These are phyloP conservation scores for Corythoichthys intestinalis DNA, from an alignment of 2,113 vertebrate species.

Conservation along the genomic window DNA sequence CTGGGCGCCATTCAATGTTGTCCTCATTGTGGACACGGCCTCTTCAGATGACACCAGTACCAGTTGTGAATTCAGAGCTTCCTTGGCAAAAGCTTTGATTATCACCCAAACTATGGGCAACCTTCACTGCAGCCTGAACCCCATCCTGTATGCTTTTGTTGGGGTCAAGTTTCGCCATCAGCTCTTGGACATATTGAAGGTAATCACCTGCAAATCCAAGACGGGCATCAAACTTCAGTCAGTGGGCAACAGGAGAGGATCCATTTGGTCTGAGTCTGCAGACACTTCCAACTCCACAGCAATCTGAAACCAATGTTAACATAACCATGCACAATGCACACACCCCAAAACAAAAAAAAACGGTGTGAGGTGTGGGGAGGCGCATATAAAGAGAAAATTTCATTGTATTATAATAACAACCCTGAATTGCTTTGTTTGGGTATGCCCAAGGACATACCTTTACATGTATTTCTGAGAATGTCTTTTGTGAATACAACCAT, in stretches of 20 bases:
- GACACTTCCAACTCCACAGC: slow-evolving; percentile 76
- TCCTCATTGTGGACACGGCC: slow-evolving; percentile 68
- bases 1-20: slow-evolving; percentile 83
- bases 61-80: slow-evolving; percentile 37
- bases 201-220: slow-evolving; percentile 63
- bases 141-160: slow-evolving; percentile 83
- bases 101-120: slow-evolving; percentile 73
- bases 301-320: slow-evolving; percentile 44
- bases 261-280: slow-evolving; percentile 76
- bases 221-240: slow-evolving; percentile 23
- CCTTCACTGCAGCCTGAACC: slow-evolving; percentile 86
- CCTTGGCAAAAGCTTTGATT: slow-evolving; percentile 55
- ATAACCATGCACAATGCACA: neutral
- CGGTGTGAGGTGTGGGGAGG: too few relatives aligned
- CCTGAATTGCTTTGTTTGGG: neutral
- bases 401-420: neutral
- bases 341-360: neutral
- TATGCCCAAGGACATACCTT: too few relatives aligned
- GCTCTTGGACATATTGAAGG: slow-evolving; percentile 67
- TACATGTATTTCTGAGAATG: neutral
- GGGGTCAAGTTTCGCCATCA: slow-evolving; percentile 81
- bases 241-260: slow-evolving; percentile 54
- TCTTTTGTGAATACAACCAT: neutral
- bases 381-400: neutral
- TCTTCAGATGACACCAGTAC: slow-evolving; percentile 9